phyloP scores from a whole-genome alignment of 2,113 vertebrate species.

The Megaceryle torquata region DNA sequence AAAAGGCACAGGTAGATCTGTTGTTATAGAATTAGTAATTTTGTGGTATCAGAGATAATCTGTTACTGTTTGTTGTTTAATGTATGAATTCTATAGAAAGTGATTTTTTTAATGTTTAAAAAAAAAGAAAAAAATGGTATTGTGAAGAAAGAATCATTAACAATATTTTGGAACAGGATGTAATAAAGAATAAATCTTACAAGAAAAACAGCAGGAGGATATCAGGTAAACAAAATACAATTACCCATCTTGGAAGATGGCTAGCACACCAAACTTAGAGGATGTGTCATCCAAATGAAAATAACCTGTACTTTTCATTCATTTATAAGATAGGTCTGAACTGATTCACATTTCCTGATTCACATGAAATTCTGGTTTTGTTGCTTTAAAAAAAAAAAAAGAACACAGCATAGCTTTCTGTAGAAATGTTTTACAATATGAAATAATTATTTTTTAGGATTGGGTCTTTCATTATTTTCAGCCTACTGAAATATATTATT shows the following conservation, averaged over 20 bases:
- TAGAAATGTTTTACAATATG: neutral
- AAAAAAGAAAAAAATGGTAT: rapidly evolving
- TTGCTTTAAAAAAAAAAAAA: neutral
- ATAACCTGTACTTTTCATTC: neutral
- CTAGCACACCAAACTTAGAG: neutral
- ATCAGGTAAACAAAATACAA: slow-evolving; percentile 1
- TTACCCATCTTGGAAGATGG: neutral
- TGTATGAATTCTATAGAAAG: neutral
- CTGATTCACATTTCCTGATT: neutral
- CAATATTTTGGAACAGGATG: neutral
- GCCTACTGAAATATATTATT: neutral
- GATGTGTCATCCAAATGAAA: neutral
- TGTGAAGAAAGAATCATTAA: neutral
- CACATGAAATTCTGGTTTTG: neutral
- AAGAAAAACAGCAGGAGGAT: neutral
- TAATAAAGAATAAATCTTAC: neutral
- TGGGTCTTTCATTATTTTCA: neutral
- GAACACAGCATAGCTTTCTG: neutral
- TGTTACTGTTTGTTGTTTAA: neutral
- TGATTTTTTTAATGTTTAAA: neutral
- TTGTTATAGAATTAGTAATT: neutral
- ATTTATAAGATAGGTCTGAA: neutral
- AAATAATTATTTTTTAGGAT: neutral
- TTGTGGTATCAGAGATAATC: neutral
- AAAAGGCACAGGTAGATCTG: neutral